Evolutionary conservation across 2,888 invertebrate genomes (phyloP).

Genomic region (Meloe dianella): DNA sequence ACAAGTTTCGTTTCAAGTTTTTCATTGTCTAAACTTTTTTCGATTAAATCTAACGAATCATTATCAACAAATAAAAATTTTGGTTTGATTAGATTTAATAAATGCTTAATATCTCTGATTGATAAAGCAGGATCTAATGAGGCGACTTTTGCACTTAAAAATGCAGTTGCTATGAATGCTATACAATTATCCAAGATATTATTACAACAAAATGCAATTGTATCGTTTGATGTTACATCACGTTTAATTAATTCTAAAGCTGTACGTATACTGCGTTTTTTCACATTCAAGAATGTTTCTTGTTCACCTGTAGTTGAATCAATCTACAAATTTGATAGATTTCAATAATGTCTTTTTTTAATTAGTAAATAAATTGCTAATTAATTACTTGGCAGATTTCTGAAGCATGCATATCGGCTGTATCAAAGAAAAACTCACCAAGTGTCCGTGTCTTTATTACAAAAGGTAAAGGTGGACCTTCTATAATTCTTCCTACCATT

Average conservation of each 20-base stretch:
- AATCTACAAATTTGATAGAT: neutral
- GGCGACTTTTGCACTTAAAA: slow-evolving; percentile 54
- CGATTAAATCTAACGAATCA: slow-evolving; percentile 31
- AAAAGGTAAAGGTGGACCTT: neutral
- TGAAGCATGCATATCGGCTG: neutral
- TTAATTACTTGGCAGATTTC: slow-evolving; percentile 11
- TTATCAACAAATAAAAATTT: slow-evolving; percentile 44
- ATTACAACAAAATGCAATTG: slow-evolving; percentile 60
- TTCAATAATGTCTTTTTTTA: neutral
- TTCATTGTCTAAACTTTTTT: slow-evolving; percentile 30
- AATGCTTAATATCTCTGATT: slow-evolving; percentile 36
- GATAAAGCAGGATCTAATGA: slow-evolving; percentile 46
- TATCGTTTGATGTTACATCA: slow-evolving; percentile 58
- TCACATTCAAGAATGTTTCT: slow-evolving; percentile 25
- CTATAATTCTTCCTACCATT: neutral
- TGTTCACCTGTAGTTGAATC: slow-evolving; percentile 14
- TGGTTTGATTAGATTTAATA: slow-evolving; percentile 41
- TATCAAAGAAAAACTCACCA: slow-evolving; percentile 13
- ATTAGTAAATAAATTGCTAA: neutral
- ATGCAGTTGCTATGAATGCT: slow-evolving; percentile 60
- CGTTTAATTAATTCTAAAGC: slow-evolving; percentile 56
- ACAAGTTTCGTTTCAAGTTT: slow-evolving; percentile 37
- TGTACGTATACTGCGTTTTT: slow-evolving; percentile 56
- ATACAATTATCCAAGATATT: slow-evolving; percentile 59
- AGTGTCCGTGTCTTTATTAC: neutral